phyloP scores from a whole-genome alignment of 1,140 invertebrate species.

The Branchinecta lindahli region DNA sequence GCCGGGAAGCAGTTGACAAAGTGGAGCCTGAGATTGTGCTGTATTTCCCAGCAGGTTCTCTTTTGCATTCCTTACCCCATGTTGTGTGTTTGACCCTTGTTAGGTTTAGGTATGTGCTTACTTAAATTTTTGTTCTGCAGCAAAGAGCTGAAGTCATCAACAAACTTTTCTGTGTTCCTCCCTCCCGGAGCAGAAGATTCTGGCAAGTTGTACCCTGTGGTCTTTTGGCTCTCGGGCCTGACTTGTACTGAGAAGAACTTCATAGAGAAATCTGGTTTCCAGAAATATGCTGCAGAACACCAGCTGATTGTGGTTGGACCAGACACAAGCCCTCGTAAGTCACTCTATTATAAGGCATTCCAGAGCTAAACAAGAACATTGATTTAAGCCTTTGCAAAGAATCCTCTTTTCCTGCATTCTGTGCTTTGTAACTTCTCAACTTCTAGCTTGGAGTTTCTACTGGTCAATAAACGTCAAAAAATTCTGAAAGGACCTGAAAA shows the following conservation, averaged over 20 bases:
- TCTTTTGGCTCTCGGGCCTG: slow-evolving; percentile 87
- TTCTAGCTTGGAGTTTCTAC: no score
- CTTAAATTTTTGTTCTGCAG: slow-evolving; percentile 35
- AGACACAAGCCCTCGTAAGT: slow-evolving; percentile 79
- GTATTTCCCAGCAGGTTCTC: no score
- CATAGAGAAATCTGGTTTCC: slow-evolving; percentile 83
- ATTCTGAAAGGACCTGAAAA: no score
- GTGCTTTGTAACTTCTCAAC: no score
- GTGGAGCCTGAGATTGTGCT: no score
- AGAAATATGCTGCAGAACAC: slow-evolving; percentile 65
- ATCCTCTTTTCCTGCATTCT: no score
- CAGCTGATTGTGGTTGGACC: slow-evolving; percentile 73
- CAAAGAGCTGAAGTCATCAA: slow-evolving; percentile 59
- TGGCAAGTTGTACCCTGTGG: slow-evolving; percentile 52
- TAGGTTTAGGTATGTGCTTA: slow-evolving; percentile 13
- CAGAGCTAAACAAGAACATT: not conserved
- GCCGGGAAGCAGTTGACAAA: no score
- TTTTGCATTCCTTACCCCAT: no score
- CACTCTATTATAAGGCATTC: not conserved
- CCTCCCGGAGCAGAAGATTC: slow-evolving; percentile 55
- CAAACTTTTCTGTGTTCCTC: slow-evolving; percentile 83
- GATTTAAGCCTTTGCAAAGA: not conserved
- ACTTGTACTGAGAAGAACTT: slow-evolving; percentile 95
- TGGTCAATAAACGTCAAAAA: no score
- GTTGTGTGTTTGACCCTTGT: no score